Evolutionary conservation across 1,140 invertebrate genomes (phyloP), one percentile per base, ranked within the genome.

Genomic region (Dendroctonus ponderosae): DNA sequence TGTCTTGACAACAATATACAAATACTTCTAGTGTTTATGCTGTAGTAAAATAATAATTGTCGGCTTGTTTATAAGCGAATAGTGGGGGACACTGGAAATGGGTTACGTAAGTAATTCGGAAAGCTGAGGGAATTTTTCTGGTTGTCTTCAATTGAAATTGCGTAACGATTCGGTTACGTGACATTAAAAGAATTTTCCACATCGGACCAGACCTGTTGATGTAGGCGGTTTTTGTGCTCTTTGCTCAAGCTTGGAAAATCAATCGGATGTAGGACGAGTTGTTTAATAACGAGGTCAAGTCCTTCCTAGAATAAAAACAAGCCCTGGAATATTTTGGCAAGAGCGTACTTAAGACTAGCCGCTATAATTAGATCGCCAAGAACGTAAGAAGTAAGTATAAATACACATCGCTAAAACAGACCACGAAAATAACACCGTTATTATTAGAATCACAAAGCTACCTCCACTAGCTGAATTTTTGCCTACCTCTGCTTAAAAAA

Each of bases 281-380:
- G 14, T 12, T 9, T 51, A 62, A 53, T 52, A 65, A 66, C 63
- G 56, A 52, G 63, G 63, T 66, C 63, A 66, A 66, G 63, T 66
- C 63, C 48, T 66, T 66, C 63, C 63, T 66, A 66, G 63, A 66
- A 66, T 66, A 66, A 66, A 66, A 66, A 50, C 63, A 59, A 42
- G 63, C 43, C 63, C 63, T 66, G 63, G 63, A 66, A 66, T 66
- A 66, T 58, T 66, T 65, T 66, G 63, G 63, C 63, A 66, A 66
- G 63, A 66, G 59, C 56, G 14, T 66, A 59, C 56, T 66, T 56
- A 66, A 66, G 63, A 66, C 26, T 26, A 26, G 26, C 56, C 43
- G 51, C 63, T 66, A 66, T 56, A 59, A 59, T 66, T 66, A 66
- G 48, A 50, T 52, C 54, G 63, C 48, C n/a, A 66, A 66, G 63